Evolutionary conservation across 2,888 invertebrate species (phyloP).

Genomic region (Synergus japonicus): DNA sequence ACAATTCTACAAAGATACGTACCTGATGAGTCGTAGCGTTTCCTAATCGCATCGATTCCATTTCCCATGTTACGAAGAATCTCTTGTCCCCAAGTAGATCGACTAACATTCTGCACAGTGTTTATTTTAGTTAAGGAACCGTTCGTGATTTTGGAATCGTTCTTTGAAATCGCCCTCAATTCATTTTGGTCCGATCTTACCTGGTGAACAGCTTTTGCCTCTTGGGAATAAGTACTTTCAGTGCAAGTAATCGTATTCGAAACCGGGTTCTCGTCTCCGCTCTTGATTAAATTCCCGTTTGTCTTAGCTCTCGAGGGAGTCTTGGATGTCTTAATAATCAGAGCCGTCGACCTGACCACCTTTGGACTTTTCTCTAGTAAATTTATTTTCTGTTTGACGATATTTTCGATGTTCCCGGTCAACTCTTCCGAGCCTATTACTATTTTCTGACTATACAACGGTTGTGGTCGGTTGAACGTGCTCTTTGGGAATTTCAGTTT

Average conservation of each 20-base stretch:
- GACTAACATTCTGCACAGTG: slow-evolving; percentile 26
- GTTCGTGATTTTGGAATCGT: slow-evolving; percentile 2
- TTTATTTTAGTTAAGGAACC: slow-evolving; percentile 33
- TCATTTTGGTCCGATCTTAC: slow-evolving; percentile 48
- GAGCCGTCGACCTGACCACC: slow-evolving; percentile 73
- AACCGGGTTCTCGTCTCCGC: slow-evolving; percentile 33
- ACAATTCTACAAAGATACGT: slow-evolving; percentile 3
- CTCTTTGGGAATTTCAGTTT: slow-evolving; percentile 73
- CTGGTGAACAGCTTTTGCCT: slow-evolving; percentile 37
- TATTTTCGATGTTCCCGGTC: slow-evolving; percentile 71
- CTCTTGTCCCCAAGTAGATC: slow-evolving; percentile 20
- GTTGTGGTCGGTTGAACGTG: slow-evolving; percentile 70
- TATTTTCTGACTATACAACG: slow-evolving; percentile 75
- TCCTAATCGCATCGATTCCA: slow-evolving; percentile 39
- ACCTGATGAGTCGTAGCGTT: slow-evolving; percentile 36
- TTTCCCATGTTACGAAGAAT: slow-evolving; percentile 26
- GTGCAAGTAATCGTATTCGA: slow-evolving; percentile 16
- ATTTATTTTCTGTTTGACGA: slow-evolving; percentile 73
- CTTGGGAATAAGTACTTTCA: slow-evolving; percentile 23
- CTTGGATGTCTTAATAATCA: slow-evolving; percentile 74
- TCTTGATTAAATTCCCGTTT: slow-evolving; percentile 51
- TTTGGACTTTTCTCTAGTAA: slow-evolving; percentile 73
- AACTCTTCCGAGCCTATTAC: slow-evolving; percentile 75
- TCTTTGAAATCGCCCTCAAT: slow-evolving; percentile 1
- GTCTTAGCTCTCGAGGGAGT: slow-evolving; percentile 60